A percentile compares a stretch with the other conserved stretches of the same genome.
Evolutionary conservation across 1,140 invertebrate species (phyloP).

Genomic region (Tachypleus tridentatus): DNA sequence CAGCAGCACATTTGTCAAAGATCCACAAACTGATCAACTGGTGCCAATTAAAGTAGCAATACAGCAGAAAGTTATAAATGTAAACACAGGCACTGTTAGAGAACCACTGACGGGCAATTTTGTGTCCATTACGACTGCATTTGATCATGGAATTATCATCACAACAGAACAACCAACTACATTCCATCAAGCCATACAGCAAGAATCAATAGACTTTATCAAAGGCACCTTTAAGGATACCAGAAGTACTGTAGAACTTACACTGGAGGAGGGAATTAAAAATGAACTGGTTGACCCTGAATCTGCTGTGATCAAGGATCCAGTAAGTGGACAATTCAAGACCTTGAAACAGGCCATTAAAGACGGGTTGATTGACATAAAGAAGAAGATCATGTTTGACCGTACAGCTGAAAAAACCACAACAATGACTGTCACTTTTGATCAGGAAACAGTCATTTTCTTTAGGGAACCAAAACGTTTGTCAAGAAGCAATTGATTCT

Average conservation of each 20-base stretch:
- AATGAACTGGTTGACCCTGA: slow-evolving; percentile 57
- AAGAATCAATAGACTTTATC: slow-evolving; percentile 40
- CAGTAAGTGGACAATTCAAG: slow-evolving; percentile 54
- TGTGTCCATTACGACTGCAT: slow-evolving; percentile 56
- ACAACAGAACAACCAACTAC: slow-evolving; percentile 55
- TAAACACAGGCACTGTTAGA: slow-evolving; percentile 55
- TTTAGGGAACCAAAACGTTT: slow-evolving; percentile 45
- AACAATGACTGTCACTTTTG: slow-evolving; percentile 55
- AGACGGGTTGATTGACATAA: slow-evolving; percentile 60
- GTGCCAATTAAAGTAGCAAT: slow-evolving; percentile 60
- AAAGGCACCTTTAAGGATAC: too few relatives aligned
- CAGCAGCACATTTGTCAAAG: slow-evolving; percentile 59
- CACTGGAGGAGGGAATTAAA: slow-evolving; percentile 51
- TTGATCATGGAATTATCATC: slow-evolving; percentile 54
- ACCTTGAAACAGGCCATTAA: slow-evolving; percentile 58
- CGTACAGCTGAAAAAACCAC: slow-evolving; percentile 47
- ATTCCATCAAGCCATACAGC: slow-evolving; percentile 44
- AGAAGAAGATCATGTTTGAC: slow-evolving; percentile 52
- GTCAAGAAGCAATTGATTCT: slow-evolving; percentile 58
- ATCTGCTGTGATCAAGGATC: slow-evolving; percentile 65
- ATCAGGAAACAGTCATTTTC: slow-evolving; percentile 56
- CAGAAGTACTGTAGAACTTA: slow-evolving; percentile 58
- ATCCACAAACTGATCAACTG: slow-evolving; percentile 55
- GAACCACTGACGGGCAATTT: slow-evolving; percentile 61
- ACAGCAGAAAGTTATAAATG: slow-evolving; percentile 63